Evolutionary conservation across 2,888 invertebrate species (phyloP), one percentile per base, ranked within the genome.

Genomic region (Camponotus fellah): DNA sequence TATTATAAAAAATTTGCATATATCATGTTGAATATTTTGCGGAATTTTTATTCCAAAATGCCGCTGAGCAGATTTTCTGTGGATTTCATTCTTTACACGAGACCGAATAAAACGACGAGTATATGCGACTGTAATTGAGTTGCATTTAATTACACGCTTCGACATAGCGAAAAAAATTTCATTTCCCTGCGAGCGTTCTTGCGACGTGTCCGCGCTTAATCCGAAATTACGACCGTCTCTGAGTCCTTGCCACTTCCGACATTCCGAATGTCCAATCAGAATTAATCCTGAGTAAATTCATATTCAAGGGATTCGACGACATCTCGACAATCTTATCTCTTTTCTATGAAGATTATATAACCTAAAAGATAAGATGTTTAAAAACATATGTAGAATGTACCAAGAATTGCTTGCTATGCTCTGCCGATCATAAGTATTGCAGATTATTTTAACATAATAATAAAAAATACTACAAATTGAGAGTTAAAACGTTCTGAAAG

Each of bases 221-320:
- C 72, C 46, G 34, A 79, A 79, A 71, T 71, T 79, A 60, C 72
- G 72, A 60, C 21, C 43, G 43, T 6, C 46, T 26, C 60, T 60
- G 72, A 60, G 26, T 80, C 26, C 72, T 9, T 34, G 72, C 14
- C 58, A 43, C 46, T 71, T 17, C 60, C 58, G 66, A 74, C 71
- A 80, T 60, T 66, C n/a, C 53, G 66, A 62, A 69, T 26, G 66
- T 82, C 82, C 84, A 82, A 79, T 84, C 65, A 76, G 76, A 85
- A 87, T 71, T 71, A 64, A 71, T 46, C 64, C 65, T 53, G 56
- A 40, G 68, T 68, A 79, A 87, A 82, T 81, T 87, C 77, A 85
- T 85, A 85, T 85, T 74, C 80, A 46, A 72, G 60, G 49, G 72
- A 85, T 85, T 72, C 60, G 43, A n/a, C 12, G 26, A 49, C 69